These are phyloP conservation scores for Acronicta aceris DNA, from an alignment of 2,888 invertebrate genomes.

Conservation along the genomic window DNA sequence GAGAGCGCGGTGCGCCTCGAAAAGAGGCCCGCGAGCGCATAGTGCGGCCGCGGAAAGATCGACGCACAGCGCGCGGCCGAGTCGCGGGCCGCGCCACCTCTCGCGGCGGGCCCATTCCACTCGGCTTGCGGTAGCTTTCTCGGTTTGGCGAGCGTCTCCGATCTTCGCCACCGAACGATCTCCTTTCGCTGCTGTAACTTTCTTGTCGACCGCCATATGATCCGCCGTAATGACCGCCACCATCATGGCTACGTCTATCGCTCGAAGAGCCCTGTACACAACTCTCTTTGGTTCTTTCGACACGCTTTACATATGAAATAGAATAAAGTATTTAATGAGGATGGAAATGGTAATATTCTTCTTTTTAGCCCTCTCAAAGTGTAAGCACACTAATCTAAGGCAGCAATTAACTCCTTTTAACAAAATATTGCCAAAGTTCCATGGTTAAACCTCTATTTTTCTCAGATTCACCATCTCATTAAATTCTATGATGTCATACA, in stretches of 20 bases:
- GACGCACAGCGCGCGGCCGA: slow-evolving; percentile 88
- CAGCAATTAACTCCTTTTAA: slow-evolving; percentile 41
- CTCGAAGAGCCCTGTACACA: slow-evolving; percentile 88
- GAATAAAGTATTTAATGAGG: slow-evolving; percentile 64
- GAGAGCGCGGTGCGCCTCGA: slow-evolving; percentile 88
- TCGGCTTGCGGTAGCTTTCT: slow-evolving; percentile 84
- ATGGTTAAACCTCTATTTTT: slow-evolving; percentile 35
- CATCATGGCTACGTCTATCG: slow-evolving; percentile 89
- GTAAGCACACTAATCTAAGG: slow-evolving; percentile 41
- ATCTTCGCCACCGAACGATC: slow-evolving; percentile 87
- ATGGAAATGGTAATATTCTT: slow-evolving; percentile 51
- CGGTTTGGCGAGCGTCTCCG: slow-evolving; percentile 88
- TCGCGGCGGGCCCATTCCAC: slow-evolving; percentile 86
- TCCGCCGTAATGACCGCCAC: slow-evolving; percentile 88
- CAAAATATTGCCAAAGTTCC: slow-evolving; percentile 43
- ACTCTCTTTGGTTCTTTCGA: slow-evolving; percentile 81
- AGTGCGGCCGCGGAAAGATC: slow-evolving; percentile 86
- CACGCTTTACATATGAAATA: slow-evolving; percentile 70
- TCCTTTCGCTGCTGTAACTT: slow-evolving; percentile 84
- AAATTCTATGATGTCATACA: slow-evolving; percentile 26
- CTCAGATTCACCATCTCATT: slow-evolving; percentile 45
- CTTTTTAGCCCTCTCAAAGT: slow-evolving; percentile 49
- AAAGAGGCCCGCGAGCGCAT: slow-evolving; percentile 87
- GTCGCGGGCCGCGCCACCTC: slow-evolving; percentile 75
- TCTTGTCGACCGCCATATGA: slow-evolving; percentile 89